Conservation (phyloP, 2,797 vertebrate genomes). For the Spinus pinus region DNA sequence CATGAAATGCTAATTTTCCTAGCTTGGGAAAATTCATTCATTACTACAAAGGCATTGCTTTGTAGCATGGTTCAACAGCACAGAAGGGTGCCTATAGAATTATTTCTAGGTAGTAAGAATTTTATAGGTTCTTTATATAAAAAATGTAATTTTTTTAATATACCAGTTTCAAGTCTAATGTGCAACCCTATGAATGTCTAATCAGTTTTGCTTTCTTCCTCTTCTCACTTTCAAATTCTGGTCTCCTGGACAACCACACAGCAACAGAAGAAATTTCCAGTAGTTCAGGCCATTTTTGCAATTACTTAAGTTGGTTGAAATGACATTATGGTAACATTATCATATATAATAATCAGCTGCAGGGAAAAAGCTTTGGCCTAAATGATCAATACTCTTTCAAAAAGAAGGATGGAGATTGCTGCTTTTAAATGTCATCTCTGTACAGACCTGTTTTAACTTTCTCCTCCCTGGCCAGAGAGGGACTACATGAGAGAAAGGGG, state of each 20-base stretch:
- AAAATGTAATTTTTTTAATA: not conserved
- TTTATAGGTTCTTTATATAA: not conserved
- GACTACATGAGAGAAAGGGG: not conserved
- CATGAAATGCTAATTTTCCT: not conserved
- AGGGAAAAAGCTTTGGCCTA: not conserved
- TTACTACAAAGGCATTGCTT: not conserved
- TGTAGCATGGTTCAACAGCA: not conserved
- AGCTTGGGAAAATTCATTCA: conserved; percentile 7
- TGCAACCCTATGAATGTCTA: not conserved
- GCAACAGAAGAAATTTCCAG: not conserved
- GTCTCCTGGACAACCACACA: conserved; percentile 7
- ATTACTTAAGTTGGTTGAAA: not conserved
- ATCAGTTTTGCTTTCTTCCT: conserved; percentile 4
- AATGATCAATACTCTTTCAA: not conserved
- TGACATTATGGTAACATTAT: not conserved
- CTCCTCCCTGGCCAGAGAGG: not conserved
- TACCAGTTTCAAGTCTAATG: not conserved
- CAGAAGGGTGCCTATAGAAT: not conserved
- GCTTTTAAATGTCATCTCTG: not conserved
- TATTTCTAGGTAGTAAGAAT: not conserved
- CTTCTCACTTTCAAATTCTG: not conserved
- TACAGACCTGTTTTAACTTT: not conserved
- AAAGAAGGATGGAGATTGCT: not conserved
- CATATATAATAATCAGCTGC: not conserved
- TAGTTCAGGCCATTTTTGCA: not conserved